Conservation (phyloP, 2,888 invertebrate species). For the Dilophus febrilis region DNA sequence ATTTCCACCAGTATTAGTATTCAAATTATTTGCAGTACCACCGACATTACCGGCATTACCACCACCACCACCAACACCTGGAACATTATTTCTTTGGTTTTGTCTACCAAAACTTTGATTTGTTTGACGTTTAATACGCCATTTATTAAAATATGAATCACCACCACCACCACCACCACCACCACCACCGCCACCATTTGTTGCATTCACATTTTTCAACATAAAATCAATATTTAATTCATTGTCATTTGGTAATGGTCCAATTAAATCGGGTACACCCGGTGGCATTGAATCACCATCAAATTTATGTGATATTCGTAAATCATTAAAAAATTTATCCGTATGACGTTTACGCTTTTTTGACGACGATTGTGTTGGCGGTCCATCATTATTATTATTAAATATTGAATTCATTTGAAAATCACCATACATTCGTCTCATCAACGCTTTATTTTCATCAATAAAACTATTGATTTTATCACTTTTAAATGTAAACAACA, state of each 20-base stretch:
- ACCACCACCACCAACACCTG: conserved; percentile 7
- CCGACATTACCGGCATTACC: conserved; percentile 1
- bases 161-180: conserved; percentile 27
- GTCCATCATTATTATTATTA: conserved; percentile 24
- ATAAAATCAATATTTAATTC: too few species aligned
- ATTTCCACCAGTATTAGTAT: conserved; percentile 6
- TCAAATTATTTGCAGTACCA: conserved; percentile 4
- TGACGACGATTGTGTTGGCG: conserved; percentile 34
- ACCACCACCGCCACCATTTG: conserved; percentile 23
- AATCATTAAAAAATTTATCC: conserved; percentile 1
- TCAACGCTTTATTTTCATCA: conserved; percentile 84
- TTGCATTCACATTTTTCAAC: background rate
- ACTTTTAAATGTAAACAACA: conserved; percentile 46
- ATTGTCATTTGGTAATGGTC: conserved; percentile 9
- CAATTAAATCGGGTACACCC: conserved; percentile 41
- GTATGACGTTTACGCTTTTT: conserved; percentile 24
- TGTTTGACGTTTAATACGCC: conserved; percentile 37
- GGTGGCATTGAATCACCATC: conserved; percentile 31
- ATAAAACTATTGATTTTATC: conserved; percentile 82
- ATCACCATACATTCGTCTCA: conserved; percentile 87
- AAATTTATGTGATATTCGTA: too few species aligned
- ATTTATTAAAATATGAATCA: conserved; percentile 36
- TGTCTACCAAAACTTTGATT: conserved; percentile 30
- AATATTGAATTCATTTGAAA: conserved; percentile 43
- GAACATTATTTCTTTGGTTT: conserved; percentile 29